A percentile compares a stretch with the other conserved stretches of the same genome.
phyloP scores from a whole-genome alignment of 2,113 vertebrate genomes.

The Burhinus oedicnemus region DNA sequence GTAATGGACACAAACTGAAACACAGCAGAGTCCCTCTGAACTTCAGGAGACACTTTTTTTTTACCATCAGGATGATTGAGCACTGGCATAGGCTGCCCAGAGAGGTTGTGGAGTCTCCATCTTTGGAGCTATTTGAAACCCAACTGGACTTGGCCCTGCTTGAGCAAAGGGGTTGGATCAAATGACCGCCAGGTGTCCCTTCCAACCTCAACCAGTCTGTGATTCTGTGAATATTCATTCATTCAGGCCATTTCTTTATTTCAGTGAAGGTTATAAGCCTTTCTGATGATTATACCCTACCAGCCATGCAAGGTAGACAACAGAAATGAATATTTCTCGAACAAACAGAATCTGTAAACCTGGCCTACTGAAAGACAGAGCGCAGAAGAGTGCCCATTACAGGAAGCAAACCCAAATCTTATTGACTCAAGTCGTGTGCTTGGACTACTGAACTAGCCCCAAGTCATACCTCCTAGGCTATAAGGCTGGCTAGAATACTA shows the following conservation, averaged over 20 bases:
- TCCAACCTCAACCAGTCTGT: neutral
- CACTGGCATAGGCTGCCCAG: neutral
- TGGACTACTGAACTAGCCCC: neutral
- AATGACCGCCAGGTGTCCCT: neutral
- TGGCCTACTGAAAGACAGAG: neutral
- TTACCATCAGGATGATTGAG: neutral
- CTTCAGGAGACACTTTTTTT: neutral
- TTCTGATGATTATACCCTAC: neutral
- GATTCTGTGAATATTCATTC: neutral
- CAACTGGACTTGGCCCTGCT: fast-evolving
- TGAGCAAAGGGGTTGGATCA: neutral
- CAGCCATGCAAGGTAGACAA: neutral
- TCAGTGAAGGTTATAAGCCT: neutral
- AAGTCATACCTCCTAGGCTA: neutral
- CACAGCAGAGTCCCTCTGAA: neutral
- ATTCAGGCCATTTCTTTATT: neutral
- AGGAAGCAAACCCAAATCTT: neutral
- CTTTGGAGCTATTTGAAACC: neutral
- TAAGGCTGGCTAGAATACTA: neutral
- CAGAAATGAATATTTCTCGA: neutral
- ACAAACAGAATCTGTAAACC: neutral
- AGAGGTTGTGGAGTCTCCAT: neutral
- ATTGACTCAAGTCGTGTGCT: neutral
- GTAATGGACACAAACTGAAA: neutral
- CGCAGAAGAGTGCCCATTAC: neutral